Percentiles rank a stretch among this genome's conserved stretches.
phyloP scores from a whole-genome alignment of 1,140 invertebrate species.

The Drosophila suzukii region DNA sequence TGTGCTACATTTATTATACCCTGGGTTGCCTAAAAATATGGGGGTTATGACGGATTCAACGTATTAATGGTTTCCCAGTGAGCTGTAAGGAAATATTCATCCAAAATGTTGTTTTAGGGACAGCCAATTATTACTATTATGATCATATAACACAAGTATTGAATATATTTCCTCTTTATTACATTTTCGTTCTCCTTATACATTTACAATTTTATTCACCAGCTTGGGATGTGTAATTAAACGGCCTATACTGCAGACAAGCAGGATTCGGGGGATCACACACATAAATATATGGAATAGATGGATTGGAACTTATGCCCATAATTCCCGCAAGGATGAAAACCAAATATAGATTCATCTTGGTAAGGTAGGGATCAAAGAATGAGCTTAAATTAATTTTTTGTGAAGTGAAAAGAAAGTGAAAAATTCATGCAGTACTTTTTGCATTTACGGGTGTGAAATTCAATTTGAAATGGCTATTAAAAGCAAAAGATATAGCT shows the following conservation, averaged over 20 bases:
- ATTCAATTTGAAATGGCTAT: neutral
- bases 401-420: neutral
- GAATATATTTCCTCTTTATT: neutral
- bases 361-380: neutral
- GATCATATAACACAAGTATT: conserved; percentile 3
- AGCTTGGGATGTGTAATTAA: neutral
- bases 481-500: neutral
- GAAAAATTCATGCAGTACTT: neutral
- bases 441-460: neutral
- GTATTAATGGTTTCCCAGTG: too few relatives aligned
- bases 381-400: neutral
- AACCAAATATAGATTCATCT: neutral
- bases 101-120: too few relatives aligned
- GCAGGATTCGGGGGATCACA: neutral
- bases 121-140: too few relatives aligned
- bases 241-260: neutral
- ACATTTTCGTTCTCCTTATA: neutral
- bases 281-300: conserved; percentile 6
- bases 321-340: neutral
- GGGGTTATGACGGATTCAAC: neutral
- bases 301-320: neutral
- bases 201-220: neutral
- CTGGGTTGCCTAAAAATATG: neutral
- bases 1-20: conserved; percentile 39
- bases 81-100: too few relatives aligned